Conservation (phyloP, 2,888 invertebrate species). For the Chrysodeixis includens region DNA sequence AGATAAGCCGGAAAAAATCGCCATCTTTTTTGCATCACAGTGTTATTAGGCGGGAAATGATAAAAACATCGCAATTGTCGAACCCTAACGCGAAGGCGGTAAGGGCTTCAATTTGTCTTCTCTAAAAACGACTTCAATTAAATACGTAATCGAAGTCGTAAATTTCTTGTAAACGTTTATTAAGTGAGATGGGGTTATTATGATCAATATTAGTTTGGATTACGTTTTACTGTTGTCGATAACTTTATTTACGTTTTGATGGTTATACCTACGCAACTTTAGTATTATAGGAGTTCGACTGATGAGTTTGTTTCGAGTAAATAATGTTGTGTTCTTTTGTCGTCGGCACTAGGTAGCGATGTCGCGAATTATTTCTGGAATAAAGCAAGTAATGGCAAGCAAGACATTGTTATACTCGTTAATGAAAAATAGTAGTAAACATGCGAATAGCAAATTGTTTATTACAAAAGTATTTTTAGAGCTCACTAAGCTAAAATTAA, state of each 20-base stretch:
- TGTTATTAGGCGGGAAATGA: slow-evolving; percentile 13
- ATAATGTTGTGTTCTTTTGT: not conserved
- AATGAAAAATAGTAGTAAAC: too few relatives aligned
- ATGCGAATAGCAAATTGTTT: too few relatives aligned
- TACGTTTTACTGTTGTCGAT: not conserved
- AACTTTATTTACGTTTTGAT: not conserved
- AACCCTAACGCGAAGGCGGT: not conserved
- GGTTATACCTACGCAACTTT: not conserved
- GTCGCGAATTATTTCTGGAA: not conserved
- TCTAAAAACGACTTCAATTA: slow-evolving; percentile 1
- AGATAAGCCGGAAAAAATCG: slow-evolving; percentile 16
- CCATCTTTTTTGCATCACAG: slow-evolving; percentile 29
- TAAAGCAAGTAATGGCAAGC: not conserved
- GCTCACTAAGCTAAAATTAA: too few relatives aligned
- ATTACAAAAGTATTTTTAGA: too few relatives aligned
- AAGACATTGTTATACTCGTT: too few relatives aligned
- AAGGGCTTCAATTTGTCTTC: slow-evolving; percentile 25
- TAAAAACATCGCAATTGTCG: slow-evolving; percentile 18
- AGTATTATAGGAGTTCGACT: not conserved
- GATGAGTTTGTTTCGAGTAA: not conserved
- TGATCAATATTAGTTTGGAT: not conserved
- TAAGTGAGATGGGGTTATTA: slow-evolving; percentile 1
- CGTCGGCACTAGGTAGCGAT: not conserved
- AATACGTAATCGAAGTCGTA: slow-evolving; percentile 9
- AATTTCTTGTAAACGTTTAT: slow-evolving; percentile 24